These are phyloP conservation scores for Xenopus borealis DNA, from an alignment of 2,113 vertebrate genomes.

Conservation along the genomic window DNA sequence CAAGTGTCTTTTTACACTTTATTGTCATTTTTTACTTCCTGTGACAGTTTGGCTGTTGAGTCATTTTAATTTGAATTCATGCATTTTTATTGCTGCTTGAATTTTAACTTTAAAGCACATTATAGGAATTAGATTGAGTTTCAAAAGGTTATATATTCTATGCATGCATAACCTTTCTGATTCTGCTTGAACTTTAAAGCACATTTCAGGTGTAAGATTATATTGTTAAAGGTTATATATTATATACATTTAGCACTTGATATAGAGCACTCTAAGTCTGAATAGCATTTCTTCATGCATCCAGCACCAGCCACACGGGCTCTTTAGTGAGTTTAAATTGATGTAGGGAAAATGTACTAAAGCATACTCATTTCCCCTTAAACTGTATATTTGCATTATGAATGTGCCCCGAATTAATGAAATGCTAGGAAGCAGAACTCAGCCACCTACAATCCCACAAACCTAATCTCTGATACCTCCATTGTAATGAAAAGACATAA, in stretches of 20 bases:
- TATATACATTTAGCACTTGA: neutral
- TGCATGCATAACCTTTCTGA: conserved; percentile 5
- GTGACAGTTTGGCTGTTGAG: conserved; percentile 1
- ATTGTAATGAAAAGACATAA: too few species aligned
- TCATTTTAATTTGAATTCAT: conserved; percentile 4
- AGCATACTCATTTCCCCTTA: neutral
- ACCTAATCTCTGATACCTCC: too few species aligned
- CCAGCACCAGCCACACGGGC: neutral
- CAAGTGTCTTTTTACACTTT: neutral
- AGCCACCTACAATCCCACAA: too few species aligned
- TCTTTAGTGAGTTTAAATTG: too few species aligned
- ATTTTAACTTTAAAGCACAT: conserved; percentile 4
- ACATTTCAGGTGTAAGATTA: neutral
- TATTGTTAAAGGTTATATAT: conserved; percentile 6
- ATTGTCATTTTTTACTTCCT: conserved; percentile 3
- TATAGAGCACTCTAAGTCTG: neutral
- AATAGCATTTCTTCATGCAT: neutral
- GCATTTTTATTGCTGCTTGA: conserved; percentile 5
- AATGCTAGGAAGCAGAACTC: neutral
- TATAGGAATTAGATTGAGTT: conserved; percentile 2
- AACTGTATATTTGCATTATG: neutral
- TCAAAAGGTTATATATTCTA: conserved; percentile 4
- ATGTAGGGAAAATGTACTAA: too few species aligned
- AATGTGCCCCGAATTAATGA: neutral
- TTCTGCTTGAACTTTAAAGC: conserved; percentile 3